These are phyloP conservation scores for Zonitis immaculata DNA, from an alignment of 2,888 invertebrate genomes.

Conservation along the genomic window DNA sequence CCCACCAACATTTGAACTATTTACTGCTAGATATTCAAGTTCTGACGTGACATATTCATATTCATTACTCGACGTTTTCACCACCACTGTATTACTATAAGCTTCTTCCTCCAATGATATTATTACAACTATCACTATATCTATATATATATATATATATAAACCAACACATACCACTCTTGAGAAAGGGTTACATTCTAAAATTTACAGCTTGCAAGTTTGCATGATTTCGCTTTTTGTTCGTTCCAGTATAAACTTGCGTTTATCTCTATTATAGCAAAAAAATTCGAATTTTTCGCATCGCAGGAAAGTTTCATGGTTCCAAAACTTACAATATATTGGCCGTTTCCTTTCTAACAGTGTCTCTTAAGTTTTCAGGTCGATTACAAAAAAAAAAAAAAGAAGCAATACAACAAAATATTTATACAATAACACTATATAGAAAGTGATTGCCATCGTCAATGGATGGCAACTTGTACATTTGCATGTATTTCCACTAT, in stretches of 20 bases:
- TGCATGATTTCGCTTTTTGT: slow-evolving; percentile 41
- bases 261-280: too few species aligned
- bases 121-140: slow-evolving; percentile 13
- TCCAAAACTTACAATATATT: too few species aligned
- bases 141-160: too few species aligned
- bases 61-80: slow-evolving; percentile 47
- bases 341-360: neutral
- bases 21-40: slow-evolving; percentile 43
- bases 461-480: neutral
- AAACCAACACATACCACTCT: too few species aligned
- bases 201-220: slow-evolving; percentile 44
- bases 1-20: too few species aligned
- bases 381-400: neutral
- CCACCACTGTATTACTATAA: too few species aligned
- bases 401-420: neutral
- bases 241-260: slow-evolving; percentile 10
- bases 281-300: slow-evolving; percentile 40
- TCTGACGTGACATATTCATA: slow-evolving; percentile 47
- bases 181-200: slow-evolving; percentile 37
- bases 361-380: neutral
- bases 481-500: neutral
- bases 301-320: slow-evolving; percentile 34
- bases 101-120: slow-evolving; percentile 5
- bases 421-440: neutral
- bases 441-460: neutral